These are phyloP conservation scores for Subacronicta megacephala DNA, from an alignment of 2,888 invertebrate genomes.

Conservation along the genomic window DNA sequence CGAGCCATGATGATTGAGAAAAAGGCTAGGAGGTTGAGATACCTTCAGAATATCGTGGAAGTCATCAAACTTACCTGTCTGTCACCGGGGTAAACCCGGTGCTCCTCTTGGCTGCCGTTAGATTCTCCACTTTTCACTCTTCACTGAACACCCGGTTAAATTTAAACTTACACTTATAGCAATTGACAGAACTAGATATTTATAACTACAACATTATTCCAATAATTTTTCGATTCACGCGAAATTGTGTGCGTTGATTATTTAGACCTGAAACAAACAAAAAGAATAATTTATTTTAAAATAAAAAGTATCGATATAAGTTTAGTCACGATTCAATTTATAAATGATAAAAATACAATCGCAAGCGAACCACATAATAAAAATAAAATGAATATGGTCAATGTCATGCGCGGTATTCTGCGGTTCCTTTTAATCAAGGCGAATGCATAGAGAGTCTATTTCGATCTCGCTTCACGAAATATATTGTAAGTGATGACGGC, in stretches of 20 bases:
- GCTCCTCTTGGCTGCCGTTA: slow-evolving; percentile 71
- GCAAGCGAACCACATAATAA: slow-evolving; percentile 49
- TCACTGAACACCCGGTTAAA: slow-evolving; percentile 60
- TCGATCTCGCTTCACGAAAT: slow-evolving; percentile 55
- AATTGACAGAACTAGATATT: slow-evolving; percentile 33
- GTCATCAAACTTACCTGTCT: slow-evolving; percentile 84
- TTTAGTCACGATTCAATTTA: slow-evolving; percentile 45
- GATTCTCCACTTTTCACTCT: slow-evolving; percentile 82
- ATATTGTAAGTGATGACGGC: slow-evolving; percentile 63
- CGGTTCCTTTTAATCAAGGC: slow-evolving; percentile 70
- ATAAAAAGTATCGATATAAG: slow-evolving; percentile 5
- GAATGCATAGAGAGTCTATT: slow-evolving; percentile 61
- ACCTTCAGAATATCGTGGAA: too few species aligned
- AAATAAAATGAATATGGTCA: slow-evolving; percentile 55
- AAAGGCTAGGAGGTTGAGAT: too few species aligned
- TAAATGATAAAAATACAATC: slow-evolving; percentile 49
- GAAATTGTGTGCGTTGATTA: slow-evolving; percentile 53
- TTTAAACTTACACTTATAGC: slow-evolving; percentile 44
- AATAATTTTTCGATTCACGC: slow-evolving; percentile 49
- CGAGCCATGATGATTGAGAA: too few species aligned
- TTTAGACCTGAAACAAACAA: slow-evolving; percentile 83
- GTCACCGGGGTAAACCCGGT: slow-evolving; percentile 82
- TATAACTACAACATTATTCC: slow-evolving; percentile 33
- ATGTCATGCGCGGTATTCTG: slow-evolving; percentile 61
- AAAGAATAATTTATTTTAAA: slow-evolving; percentile 46